Conservation (phyloP, 2,113 vertebrate species). For the Taurulus bubalis region DNA sequence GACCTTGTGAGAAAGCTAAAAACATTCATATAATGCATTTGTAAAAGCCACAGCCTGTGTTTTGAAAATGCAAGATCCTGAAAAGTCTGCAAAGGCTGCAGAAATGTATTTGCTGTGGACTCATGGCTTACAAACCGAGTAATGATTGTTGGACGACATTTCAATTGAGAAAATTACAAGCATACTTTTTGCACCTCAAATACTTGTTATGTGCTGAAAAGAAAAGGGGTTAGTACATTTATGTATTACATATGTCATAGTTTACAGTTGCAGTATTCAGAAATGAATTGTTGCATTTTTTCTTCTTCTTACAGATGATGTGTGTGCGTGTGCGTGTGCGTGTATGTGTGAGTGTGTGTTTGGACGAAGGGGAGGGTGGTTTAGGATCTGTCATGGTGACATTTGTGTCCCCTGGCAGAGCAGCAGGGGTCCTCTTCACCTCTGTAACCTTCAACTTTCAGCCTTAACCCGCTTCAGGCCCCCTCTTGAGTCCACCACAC, state of each 20-base stretch:
- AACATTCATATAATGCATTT: constrained; percentile 17
- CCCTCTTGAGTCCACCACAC: constrained; percentile 69
- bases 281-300: constrained; percentile 12
- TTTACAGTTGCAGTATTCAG: constrained; percentile 21
- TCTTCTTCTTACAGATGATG: neutral
- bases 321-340: constrained; percentile 13
- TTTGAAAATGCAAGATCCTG: neutral
- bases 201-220: constrained; percentile 1
- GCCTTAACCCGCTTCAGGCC: constrained; percentile 78
- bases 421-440: constrained; percentile 85
- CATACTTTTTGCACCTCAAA: constrained; percentile 7
- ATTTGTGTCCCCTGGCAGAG: constrained; percentile 83
- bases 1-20: constrained; percentile 24
- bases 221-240: neutral
- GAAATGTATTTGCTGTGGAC: neutral
- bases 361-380: constrained; percentile 57
- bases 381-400: constrained; percentile 84
- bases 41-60: constrained; percentile 27
- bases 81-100: neutral
- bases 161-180: neutral
- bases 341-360: constrained; percentile 18
- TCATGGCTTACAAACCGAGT: neutral
- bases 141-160: neutral
- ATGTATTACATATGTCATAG: constrained; percentile 1
- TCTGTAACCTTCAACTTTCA: constrained; percentile 87